phyloP scores from a whole-genome alignment of 2,888 invertebrate genomes.

The Lithodes maja region DNA sequence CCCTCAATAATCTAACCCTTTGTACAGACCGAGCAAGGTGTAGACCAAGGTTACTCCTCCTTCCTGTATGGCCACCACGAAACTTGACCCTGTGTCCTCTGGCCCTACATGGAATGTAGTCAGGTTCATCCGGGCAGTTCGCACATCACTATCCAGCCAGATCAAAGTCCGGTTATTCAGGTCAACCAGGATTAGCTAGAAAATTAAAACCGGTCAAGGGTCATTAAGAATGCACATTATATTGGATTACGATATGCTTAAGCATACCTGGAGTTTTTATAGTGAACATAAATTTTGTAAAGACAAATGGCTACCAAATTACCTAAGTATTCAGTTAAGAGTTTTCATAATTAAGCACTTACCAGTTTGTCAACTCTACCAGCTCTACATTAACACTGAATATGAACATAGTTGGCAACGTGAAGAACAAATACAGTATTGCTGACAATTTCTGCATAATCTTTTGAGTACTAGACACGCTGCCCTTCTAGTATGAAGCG shows the following conservation, averaged over 20 bases:
- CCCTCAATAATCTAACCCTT: neutral
- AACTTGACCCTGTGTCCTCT: conserved; percentile 18
- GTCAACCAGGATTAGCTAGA: conserved; percentile 33
- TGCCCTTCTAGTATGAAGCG: no score
- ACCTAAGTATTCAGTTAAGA: no score
- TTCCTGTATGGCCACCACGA: conserved; percentile 33
- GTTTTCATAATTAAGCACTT: no score
- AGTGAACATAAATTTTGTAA: no score
- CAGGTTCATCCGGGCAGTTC: conserved; percentile 12
- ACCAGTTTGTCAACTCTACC: no score
- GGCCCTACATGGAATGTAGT: conserved; percentile 33
- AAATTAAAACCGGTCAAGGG: neutral
- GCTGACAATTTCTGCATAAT: no score
- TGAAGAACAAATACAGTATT: no score
- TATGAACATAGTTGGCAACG: no score
- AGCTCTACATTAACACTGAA: no score
- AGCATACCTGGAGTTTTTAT: no score
- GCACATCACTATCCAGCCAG: conserved; percentile 6
- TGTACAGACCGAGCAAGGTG: conserved; percentile 36
- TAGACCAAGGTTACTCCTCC: conserved; percentile 26
- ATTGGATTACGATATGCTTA: neutral
- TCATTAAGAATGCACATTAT: neutral
- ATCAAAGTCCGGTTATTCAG: neutral
- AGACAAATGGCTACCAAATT: no score
- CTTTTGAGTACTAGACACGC: no score